phyloP scores from a whole-genome alignment of 2,888 invertebrate species.

The Archaeoteleia sp. region DNA sequence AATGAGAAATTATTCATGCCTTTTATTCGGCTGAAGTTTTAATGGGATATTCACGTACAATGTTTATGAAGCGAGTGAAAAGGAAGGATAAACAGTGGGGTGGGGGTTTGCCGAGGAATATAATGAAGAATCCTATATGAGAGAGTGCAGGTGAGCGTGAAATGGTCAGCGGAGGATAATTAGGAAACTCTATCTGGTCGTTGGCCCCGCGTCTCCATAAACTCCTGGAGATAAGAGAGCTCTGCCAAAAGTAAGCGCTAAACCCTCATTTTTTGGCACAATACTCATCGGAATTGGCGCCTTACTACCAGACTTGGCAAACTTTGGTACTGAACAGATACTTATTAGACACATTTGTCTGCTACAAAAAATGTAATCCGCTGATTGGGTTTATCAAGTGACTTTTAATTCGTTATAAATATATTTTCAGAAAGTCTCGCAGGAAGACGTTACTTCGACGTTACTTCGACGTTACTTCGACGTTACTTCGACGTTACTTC shows the following conservation, averaged over 20 bases:
- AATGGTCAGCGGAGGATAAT: slow-evolving; percentile 41
- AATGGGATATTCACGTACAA: slow-evolving; percentile 33
- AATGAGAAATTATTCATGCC: slow-evolving; percentile 37
- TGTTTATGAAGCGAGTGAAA: slow-evolving; percentile 35
- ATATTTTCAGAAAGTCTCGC: too few relatives aligned
- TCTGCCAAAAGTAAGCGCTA: slow-evolving; percentile 21
- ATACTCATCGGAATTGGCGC: too few relatives aligned
- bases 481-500: too few relatives aligned
- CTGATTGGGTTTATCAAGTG: too few relatives aligned
- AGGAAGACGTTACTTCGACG: too few relatives aligned
- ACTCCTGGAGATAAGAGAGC: slow-evolving; percentile 1
- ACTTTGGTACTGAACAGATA: slow-evolving; percentile 1
- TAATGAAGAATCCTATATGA: slow-evolving; percentile 35
- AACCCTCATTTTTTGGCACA: slow-evolving; percentile 7
- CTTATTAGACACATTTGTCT: too few relatives aligned
- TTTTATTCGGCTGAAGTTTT: slow-evolving; percentile 31
- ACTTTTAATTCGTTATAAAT: too few relatives aligned
- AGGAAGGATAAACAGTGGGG: slow-evolving; percentile 18
- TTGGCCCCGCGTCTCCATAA: slow-evolving; percentile 10
- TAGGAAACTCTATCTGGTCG: slow-evolving; percentile 33
- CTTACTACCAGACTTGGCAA: too few relatives aligned
- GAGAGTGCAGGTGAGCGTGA: slow-evolving; percentile 32
- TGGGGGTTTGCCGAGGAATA: slow-evolving; percentile 14
- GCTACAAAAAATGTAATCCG: too few relatives aligned
- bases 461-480: too few relatives aligned